A percentile compares a stretch with the other conserved stretches of the same genome.
Evolutionary conservation across 2,797 vertebrate genomes (phyloP).

Genomic region (Naso thynnoides): DNA sequence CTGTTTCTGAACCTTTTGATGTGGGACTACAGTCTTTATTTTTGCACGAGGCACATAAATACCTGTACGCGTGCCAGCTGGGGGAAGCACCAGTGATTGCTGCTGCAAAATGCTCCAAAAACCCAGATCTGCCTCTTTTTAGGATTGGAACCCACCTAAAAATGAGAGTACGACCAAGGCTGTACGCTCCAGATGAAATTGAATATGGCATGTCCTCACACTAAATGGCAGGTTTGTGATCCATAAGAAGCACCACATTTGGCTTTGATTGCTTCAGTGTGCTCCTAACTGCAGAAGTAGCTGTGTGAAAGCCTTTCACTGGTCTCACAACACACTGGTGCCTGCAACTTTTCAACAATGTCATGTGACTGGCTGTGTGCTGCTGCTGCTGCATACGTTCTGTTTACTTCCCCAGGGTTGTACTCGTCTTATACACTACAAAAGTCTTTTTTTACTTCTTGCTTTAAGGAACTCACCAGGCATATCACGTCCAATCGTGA

Average conservation of each 20-base stretch:
- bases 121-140: conserved; percentile 10
- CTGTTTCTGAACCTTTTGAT: background rate
- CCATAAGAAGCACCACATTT: conserved; percentile 39
- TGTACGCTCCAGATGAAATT: conserved; percentile 7
- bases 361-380: conserved; percentile 44
- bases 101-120: background rate
- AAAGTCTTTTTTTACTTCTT: conserved; percentile 13
- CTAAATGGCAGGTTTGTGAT: conserved; percentile 33
- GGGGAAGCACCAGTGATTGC: background rate
- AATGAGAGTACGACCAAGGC: background rate
- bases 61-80: background rate
- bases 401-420: conserved; percentile 9
- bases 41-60: no score
- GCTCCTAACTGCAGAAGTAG: conserved; percentile 8
- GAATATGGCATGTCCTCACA: background rate
- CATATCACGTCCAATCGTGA: background rate
- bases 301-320: conserved; percentile 29
- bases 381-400: conserved; percentile 6
- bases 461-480: conserved; percentile 6
- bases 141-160: background rate
- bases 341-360: conserved; percentile 52
- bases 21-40: background rate
- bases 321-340: conserved; percentile 11
- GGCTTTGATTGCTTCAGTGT: conserved; percentile 30
- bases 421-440: background rate